Percentiles rank a stretch among this genome's conserved stretches.
Conservation (phyloP, 1,140 invertebrate species). For the Campoletis sonorensis region DNA sequence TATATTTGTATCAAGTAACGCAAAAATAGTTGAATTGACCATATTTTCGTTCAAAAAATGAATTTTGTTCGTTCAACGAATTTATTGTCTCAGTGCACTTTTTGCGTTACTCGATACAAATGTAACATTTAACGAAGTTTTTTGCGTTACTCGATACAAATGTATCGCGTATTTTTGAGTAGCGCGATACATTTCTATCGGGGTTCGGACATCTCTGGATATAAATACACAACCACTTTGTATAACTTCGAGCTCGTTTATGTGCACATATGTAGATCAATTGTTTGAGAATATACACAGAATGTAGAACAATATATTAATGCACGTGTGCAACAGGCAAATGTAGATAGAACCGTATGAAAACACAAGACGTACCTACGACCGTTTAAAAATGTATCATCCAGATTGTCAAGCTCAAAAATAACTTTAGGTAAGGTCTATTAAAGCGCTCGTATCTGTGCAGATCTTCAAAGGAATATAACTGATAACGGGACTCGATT, state of each 20-base stretch:
- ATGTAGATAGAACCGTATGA: constrained; percentile 2
- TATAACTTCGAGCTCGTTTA: background rate
- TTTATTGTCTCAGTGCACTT: no score
- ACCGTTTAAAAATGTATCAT: background rate
- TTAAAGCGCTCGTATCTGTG: background rate
- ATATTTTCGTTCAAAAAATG: no score
- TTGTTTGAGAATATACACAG: background rate
- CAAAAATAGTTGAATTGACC: no score
- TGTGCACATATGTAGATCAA: background rate
- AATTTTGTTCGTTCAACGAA: no score
- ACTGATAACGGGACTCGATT: background rate
- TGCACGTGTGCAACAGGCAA: constrained; percentile 16
- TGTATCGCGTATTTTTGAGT: no score
- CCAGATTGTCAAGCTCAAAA: background rate
- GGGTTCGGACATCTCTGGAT: no score
- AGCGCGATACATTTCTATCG: no score
- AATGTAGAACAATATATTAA: background rate
- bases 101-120: no score
- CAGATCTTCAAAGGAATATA: background rate
- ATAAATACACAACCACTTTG: background rate
- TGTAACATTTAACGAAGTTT: no score
- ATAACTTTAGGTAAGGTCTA: background rate
- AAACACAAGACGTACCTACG: background rate
- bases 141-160: no score
- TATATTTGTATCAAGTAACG: no score